phyloP scores from a whole-genome alignment of 2,888 invertebrate genomes.

The Nematopogon swammerdamellus region DNA sequence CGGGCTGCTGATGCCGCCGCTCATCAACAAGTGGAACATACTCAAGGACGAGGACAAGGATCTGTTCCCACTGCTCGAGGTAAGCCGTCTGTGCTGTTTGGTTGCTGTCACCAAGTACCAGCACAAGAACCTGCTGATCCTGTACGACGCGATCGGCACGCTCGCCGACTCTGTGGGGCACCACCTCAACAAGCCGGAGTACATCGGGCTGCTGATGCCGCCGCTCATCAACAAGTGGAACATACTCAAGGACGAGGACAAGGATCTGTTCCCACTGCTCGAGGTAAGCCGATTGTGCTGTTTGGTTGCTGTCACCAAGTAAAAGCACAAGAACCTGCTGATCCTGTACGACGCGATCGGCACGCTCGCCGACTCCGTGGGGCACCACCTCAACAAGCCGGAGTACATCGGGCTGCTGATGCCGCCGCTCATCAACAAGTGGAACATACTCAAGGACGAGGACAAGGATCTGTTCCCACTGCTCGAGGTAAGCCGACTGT shows the following conservation, averaged over 20 bases:
- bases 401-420: conserved; percentile 95
- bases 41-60: conserved; percentile 98
- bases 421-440: conserved; percentile 97
- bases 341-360: conserved; percentile 99
- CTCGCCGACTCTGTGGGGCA: conserved; percentile 97
- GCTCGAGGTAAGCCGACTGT: conserved; percentile 63
- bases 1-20: conserved; percentile 93
- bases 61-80: conserved; percentile 92
- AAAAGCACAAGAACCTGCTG: conserved; percentile 94
- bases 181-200: conserved; percentile 94
- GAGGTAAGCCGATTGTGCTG: conserved; percentile 55
- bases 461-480: conserved; percentile 98
- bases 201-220: conserved; percentile 95
- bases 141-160: conserved; percentile 99
- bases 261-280: conserved; percentile 94
- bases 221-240: conserved; percentile 99
- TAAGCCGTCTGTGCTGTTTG: conserved; percentile 21
- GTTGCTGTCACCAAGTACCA: conserved; percentile 96
- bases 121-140: conserved; percentile 95
- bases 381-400: conserved; percentile 92
- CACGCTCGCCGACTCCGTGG: conserved; percentile 97
- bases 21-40: conserved; percentile 97
- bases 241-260: conserved; percentile 95
- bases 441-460: conserved; percentile 97
- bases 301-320: conserved; percentile 94